A percentile compares a stretch with the other conserved stretches of the same genome.
These are phyloP conservation scores for Sebastes reedi DNA, from an alignment of 2,797 vertebrate species.

Conservation along the genomic window DNA sequence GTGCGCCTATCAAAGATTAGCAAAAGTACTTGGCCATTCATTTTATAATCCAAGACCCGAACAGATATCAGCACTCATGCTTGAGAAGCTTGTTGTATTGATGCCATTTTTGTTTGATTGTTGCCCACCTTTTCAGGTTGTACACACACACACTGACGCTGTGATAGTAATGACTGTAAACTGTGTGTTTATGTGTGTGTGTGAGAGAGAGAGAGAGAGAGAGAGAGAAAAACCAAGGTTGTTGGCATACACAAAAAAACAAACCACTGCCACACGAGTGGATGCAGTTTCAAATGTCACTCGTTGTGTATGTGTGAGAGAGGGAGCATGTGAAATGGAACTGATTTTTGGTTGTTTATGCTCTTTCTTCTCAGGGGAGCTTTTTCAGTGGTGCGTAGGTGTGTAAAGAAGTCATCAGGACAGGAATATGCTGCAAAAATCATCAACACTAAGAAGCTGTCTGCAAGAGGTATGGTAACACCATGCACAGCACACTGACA, in stretches of 20 bases:
- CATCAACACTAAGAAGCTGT: conserved; percentile 99
- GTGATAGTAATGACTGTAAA: conserved; percentile 35
- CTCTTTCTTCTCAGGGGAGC: conserved; percentile 90
- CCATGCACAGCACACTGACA: not conserved
- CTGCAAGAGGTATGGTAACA: conserved; percentile 92
- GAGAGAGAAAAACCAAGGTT: conserved; percentile 5
- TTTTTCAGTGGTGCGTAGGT: conserved; percentile 99
- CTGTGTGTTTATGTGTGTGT: not conserved
- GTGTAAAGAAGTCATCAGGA: conserved; percentile 97
- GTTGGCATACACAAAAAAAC: conserved; percentile 32
- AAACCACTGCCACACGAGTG: conserved; percentile 40
- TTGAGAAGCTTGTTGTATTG: conserved; percentile 1
- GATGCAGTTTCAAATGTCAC: conserved; percentile 58
- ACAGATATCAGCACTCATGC: conserved; percentile 6
- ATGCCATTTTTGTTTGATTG: conserved; percentile 7
- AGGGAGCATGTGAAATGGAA: conserved; percentile 41
- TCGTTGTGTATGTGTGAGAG: conserved; percentile 8
- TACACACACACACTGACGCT: not conserved
- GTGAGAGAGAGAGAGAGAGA: not conserved
- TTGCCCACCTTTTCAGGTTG: conserved; percentile 21
- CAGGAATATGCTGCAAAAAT: conserved; percentile 99
- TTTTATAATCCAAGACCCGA: conserved; percentile 31
- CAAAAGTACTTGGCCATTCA: conserved; percentile 8
- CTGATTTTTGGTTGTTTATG: conserved; percentile 67
- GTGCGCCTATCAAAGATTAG: conserved; percentile 34